Evolutionary conservation across 2,113 vertebrate species (phyloP).

Genomic region (Thunnus thynnus): DNA sequence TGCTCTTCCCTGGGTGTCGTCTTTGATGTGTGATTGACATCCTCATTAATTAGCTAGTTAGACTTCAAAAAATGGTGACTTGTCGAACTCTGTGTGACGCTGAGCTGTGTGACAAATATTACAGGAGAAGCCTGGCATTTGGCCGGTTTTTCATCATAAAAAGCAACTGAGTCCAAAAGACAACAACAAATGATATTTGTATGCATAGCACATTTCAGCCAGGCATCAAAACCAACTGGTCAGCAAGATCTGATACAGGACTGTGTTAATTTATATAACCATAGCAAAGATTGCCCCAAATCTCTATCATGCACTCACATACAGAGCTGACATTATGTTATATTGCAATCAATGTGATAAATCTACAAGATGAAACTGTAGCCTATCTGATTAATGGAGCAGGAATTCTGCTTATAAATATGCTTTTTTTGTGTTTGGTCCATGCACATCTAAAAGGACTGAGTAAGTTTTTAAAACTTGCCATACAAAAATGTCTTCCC

Average conservation of each 20-base stretch:
- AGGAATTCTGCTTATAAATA: slow-evolving; percentile 1
- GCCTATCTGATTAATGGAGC: neutral
- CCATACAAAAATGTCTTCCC: slow-evolving; percentile 4
- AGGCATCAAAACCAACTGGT: neutral
- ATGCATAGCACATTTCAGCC: slow-evolving; percentile 22
- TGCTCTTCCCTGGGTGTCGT: slow-evolving; percentile 17
- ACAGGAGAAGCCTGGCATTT: slow-evolving; percentile 33
- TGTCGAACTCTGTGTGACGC: no score
- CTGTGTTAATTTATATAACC: neutral
- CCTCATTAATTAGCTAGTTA: slow-evolving; percentile 55
- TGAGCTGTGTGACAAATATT: slow-evolving; percentile 22
- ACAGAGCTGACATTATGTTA: neutral
- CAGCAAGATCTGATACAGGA: slow-evolving; percentile 7
- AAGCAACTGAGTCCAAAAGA: slow-evolving; percentile 6
- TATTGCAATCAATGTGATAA: neutral
- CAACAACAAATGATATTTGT: neutral
- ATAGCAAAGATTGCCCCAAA: neutral
- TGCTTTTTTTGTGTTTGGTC: neutral
- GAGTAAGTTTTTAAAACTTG: neutral
- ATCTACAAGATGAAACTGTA: neutral
- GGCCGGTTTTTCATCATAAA: slow-evolving; percentile 29
- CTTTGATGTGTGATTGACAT: slow-evolving; percentile 43
- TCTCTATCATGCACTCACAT: neutral
- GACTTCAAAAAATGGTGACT: slow-evolving; percentile 42
- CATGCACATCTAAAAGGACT: slow-evolving; percentile 2